A percentile compares a stretch with the other conserved stretches of the same genome.
These are phyloP conservation scores for Paramormyrops kingsleyae DNA, from an alignment of 2,113 vertebrate species.

Conservation along the genomic window DNA sequence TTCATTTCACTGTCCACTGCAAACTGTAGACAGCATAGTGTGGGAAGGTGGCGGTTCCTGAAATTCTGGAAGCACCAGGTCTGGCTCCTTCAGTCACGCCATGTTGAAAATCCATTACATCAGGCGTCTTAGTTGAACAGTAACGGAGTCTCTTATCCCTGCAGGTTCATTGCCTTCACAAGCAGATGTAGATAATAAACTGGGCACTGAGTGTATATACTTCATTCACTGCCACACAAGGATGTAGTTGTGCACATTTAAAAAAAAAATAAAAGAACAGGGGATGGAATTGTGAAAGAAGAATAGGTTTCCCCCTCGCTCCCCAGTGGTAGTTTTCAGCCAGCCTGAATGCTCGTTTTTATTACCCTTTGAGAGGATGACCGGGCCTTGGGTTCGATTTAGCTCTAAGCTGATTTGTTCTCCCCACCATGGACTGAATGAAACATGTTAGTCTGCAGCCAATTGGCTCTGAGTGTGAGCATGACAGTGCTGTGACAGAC, in stretches of 20 bases:
- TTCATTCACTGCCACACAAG: neutral
- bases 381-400: slow-evolving; percentile 46
- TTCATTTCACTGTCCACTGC: neutral
- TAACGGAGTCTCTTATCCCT: neutral
- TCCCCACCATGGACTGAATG: slow-evolving; percentile 49
- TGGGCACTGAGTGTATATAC: neutral
- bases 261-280: slow-evolving; percentile 31
- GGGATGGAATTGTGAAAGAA: neutral
- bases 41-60: neutral
- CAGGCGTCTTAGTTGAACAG: neutral
- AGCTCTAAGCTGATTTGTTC: slow-evolving; percentile 46
- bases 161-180: neutral
- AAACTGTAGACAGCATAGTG: neutral
- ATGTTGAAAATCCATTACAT: neutral
- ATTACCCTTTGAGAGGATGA: slow-evolving; percentile 49
- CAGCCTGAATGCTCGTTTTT: slow-evolving; percentile 36
- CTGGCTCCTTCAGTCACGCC: neutral
- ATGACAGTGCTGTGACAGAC: slow-evolving; percentile 62
- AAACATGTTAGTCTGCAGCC: slow-evolving; percentile 62
- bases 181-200: neutral
- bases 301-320: slow-evolving; percentile 41
- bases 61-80: neutral
- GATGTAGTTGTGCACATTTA: neutral
- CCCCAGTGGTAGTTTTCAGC: slow-evolving; percentile 42
- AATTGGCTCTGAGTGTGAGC: slow-evolving; percentile 39